Conservation (phyloP, 1,140 invertebrate species). For the Apis cerana region DNA sequence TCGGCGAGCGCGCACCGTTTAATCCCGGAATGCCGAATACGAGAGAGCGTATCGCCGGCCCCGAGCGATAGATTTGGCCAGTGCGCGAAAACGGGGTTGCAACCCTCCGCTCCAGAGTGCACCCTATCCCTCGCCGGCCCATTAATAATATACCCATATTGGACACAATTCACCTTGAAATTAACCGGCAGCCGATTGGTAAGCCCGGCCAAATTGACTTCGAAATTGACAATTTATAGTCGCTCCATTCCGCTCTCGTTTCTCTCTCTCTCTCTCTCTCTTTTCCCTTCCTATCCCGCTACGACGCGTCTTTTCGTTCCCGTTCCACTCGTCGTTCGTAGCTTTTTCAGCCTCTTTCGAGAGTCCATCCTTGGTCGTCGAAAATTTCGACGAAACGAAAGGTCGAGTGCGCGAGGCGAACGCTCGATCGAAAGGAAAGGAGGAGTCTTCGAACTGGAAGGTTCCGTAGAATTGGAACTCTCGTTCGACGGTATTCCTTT, state of each 20-base stretch:
- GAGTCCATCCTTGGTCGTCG: too few relatives aligned
- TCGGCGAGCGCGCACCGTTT: slow-evolving; percentile 66
- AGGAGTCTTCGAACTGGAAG: too few relatives aligned
- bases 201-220: slow-evolving; percentile 81
- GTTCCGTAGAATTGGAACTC: neutral
- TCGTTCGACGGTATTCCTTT: neutral
- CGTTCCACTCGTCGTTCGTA: neutral
- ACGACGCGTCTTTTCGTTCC: too few relatives aligned
- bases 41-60: slow-evolving; percentile 61
- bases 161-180: slow-evolving; percentile 83
- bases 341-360: neutral
- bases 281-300: neutral
- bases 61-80: slow-evolving; percentile 78
- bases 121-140: slow-evolving; percentile 77
- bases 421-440: too few relatives aligned
- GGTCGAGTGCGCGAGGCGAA: too few relatives aligned
- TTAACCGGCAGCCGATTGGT: slow-evolving; percentile 81
- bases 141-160: slow-evolving; percentile 83
- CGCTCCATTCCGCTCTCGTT: slow-evolving; percentile 55
- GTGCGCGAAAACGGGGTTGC: slow-evolving; percentile 79
- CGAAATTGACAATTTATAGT: slow-evolving; percentile 82
- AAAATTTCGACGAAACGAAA: too few relatives aligned
- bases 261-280: slow-evolving; percentile 25
- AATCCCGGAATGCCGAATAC: slow-evolving; percentile 73
- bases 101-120: slow-evolving; percentile 65